phyloP scores from a whole-genome alignment of 2,797 vertebrate species.

The Miichthys miiuy region DNA sequence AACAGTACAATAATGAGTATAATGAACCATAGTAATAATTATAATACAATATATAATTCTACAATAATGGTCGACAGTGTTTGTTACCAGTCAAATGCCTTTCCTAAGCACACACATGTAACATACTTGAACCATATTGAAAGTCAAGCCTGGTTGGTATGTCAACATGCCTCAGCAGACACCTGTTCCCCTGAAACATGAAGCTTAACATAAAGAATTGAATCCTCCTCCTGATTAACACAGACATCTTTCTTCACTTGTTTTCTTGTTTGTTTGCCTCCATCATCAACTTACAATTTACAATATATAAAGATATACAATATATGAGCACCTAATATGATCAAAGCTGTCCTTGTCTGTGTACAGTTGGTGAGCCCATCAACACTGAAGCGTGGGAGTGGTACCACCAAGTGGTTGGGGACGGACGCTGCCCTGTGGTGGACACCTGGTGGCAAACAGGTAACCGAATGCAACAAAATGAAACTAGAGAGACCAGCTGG shows the following conservation, averaged over 20 bases:
- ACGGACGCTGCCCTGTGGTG: conserved; percentile 90
- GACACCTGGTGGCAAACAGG: conserved; percentile 99
- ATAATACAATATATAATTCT: too few species aligned
- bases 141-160: conserved; percentile 8
- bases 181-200: conserved; percentile 3
- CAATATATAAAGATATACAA: neutral
- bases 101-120: conserved; percentile 26
- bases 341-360: conserved; percentile 21
- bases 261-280: neutral
- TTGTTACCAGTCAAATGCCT: neutral
- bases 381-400: conserved; percentile 97
- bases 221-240: neutral
- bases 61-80: neutral
- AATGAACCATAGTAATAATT: too few species aligned
- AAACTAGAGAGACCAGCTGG: too few species aligned
- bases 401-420: conserved; percentile 94
- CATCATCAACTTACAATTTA: neutral
- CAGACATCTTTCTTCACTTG: neutral
- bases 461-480: conserved; percentile 70
- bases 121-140: neutral
- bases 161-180: conserved; percentile 13
- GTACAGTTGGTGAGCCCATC: conserved; percentile 96
- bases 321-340: neutral
- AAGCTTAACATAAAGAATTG: neutral
- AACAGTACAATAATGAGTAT: too few species aligned